These are phyloP conservation scores for Tinea pellionella DNA, from an alignment of 2,888 invertebrate species.

Conservation along the genomic window DNA sequence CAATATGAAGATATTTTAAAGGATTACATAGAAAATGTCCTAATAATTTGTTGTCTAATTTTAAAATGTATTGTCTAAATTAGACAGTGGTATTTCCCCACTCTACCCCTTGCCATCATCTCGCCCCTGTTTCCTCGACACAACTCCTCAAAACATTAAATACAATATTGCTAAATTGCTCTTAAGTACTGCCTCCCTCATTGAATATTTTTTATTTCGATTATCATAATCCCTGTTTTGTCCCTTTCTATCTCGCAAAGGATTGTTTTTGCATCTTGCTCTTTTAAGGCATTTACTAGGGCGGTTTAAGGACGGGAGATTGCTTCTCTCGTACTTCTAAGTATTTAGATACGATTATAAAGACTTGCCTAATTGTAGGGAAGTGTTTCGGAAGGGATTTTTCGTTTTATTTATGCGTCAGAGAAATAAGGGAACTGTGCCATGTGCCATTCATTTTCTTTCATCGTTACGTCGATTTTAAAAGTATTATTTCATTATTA, in stretches of 20 bases:
- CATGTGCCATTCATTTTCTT: neutral
- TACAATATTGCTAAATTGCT: constrained; percentile 67
- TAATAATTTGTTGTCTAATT: neutral
- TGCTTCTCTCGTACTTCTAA: constrained; percentile 25
- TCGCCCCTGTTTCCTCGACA: neutral
- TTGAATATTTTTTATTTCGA: constrained; percentile 58
- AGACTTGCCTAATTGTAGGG: constrained; percentile 42
- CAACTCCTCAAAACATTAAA: constrained; percentile 47
- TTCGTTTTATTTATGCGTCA: neutral
- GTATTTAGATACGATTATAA: constrained; percentile 36
- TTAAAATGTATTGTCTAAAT: neutral
- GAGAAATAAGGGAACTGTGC: neutral
- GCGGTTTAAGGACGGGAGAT: constrained; percentile 37
- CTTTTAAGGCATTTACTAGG: constrained; percentile 34
- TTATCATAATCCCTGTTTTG: constrained; percentile 53
- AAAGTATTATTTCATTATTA: too few relatives aligned
- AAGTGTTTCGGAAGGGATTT: constrained; percentile 17
- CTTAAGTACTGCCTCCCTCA: constrained; percentile 60
- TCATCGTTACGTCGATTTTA: too few relatives aligned
- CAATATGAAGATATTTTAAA: too few relatives aligned
- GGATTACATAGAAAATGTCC: neutral
- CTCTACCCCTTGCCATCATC: neutral
- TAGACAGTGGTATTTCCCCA: neutral
- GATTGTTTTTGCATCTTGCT: constrained; percentile 24
- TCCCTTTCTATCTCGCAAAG: constrained; percentile 29